Base-by-base conservation (phyloP, 1,140 invertebrate genomes). In the Aricia agestis region DNA sequence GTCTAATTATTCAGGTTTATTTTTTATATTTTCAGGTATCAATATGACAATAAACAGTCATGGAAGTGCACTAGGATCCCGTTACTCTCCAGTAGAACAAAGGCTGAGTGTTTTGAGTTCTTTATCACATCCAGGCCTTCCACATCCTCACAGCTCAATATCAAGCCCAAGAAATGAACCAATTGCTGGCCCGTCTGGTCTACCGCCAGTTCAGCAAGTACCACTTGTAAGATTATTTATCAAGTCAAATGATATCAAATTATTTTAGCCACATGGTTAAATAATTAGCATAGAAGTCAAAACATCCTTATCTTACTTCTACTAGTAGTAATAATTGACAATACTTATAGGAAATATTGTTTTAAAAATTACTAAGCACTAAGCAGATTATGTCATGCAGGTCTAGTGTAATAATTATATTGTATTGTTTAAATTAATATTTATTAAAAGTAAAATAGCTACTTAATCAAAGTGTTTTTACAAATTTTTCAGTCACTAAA, bases 171-270 rank as follows among this genome's bases (percentile, higher is more conserved):
- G 94, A 79, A 94, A 93, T 87, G 95, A 96, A 81, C 94, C 95
- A 18, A 92, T 96, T 66, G 95, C 95, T 73, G 96, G 94, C 74
- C 95, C 95, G 36, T 96, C 95, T 32, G 95, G 95, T 69, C 91
- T 97, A 77, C 95, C 95, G 61, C 96, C 96, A 59, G 95, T 97
- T 79, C 96, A 97, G 91, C 95, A 96, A 94, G 96, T 96, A 86
- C 96, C 96, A 86, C 93, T 97, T 92, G 96, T 97, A 90, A 95
- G 94, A 92, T 72, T 81, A 67, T 17, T 31, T 77, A 75, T 76
- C 25, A 58, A 11, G 15, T 25, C 25, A 2, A 36, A 25, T 25
- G 25, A 25, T 36, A 36, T 36, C 9, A 36, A 36, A 36, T 36
- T 36, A 3, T 32, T 32, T 32, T 32, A 2, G 32, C 32, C 32